phyloP scores from a whole-genome alignment of 2,888 invertebrate species.

The Acronicta alni region DNA sequence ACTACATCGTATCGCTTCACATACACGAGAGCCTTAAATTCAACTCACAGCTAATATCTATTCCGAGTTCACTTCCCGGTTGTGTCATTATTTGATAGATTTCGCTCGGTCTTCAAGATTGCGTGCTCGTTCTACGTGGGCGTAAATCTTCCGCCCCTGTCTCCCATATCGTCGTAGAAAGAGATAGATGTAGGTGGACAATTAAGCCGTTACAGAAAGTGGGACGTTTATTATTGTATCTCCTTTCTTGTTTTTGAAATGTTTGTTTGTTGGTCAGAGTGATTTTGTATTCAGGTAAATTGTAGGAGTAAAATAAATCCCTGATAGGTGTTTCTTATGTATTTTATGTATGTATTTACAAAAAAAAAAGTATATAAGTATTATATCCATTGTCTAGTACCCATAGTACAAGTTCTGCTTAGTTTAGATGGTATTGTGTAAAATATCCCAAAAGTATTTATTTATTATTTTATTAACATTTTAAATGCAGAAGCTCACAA shows the following conservation, averaged over 20 bases:
- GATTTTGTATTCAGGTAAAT: conserved; percentile 19
- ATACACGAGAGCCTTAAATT: conserved; percentile 13
- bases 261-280: conserved; percentile 26
- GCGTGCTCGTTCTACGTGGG: conserved; percentile 58
- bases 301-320: too few species aligned
- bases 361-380: too few species aligned
- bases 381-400: too few species aligned
- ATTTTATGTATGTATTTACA: too few species aligned
- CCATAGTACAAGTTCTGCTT: too few species aligned
- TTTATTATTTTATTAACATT: too few species aligned
- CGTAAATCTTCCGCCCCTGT: conserved; percentile 46
- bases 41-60: conserved; percentile 35
- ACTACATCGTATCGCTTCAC: conserved; percentile 10
- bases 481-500: too few species aligned
- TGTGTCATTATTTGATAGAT: conserved; percentile 59
- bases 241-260: conserved; percentile 47
- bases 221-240: conserved; percentile 57
- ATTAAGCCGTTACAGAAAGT: conserved; percentile 56
- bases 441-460: too few species aligned
- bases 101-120: conserved; percentile 55
- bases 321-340: too few species aligned
- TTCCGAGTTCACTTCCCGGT: conserved; percentile 54
- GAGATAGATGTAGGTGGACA: conserved; percentile 41
- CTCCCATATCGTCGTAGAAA: conserved; percentile 17
- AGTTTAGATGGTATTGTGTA: too few species aligned